These are phyloP conservation scores for Volucella bombylans DNA, from an alignment of 2,888 invertebrate species.

Conservation along the genomic window DNA sequence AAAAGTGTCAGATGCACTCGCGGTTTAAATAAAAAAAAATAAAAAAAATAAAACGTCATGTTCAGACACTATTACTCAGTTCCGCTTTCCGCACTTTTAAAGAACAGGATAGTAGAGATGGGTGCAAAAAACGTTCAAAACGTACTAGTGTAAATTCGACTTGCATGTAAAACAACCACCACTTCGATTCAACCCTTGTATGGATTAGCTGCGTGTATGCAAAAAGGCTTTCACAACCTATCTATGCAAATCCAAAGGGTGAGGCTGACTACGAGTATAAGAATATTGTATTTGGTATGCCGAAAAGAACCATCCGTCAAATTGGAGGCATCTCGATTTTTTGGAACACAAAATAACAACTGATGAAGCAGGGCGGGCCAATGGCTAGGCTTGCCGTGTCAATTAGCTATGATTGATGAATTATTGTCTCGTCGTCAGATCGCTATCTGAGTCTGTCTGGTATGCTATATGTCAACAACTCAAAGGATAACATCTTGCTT, in stretches of 20 bases:
- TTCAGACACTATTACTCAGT: slow-evolving; percentile 53
- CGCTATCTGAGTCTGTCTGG: slow-evolving; percentile 40
- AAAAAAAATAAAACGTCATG: slow-evolving; percentile 35
- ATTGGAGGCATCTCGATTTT: slow-evolving; percentile 41
- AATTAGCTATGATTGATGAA: slow-evolving; percentile 73
- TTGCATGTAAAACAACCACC: slow-evolving; percentile 66
- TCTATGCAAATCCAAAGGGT: slow-evolving; percentile 64
- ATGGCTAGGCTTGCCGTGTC: slow-evolving; percentile 65
- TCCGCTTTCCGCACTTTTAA: slow-evolving; percentile 61
- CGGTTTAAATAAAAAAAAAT: slow-evolving; percentile 68
- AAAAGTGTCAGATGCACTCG: slow-evolving; percentile 82
- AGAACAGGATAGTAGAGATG: slow-evolving; percentile 18
- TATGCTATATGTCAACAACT: slow-evolving; percentile 38
- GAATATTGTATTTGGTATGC: slow-evolving; percentile 47
- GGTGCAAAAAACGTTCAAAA: slow-evolving; percentile 15
- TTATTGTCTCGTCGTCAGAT: slow-evolving; percentile 61
- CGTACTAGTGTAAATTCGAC: slow-evolving; percentile 26
- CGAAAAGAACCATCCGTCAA: slow-evolving; percentile 67
- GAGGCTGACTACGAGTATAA: slow-evolving; percentile 9
- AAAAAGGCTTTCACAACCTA: slow-evolving; percentile 51
- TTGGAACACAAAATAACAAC: slow-evolving; percentile 34
- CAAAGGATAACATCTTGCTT: slow-evolving; percentile 47
- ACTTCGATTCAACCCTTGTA: slow-evolving; percentile 57
- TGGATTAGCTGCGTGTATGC: slow-evolving; percentile 51
- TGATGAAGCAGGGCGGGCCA: slow-evolving; percentile 58